A percentile compares a stretch with the other conserved stretches of the same genome.
Evolutionary conservation across 2,797 vertebrate species (phyloP).

Genomic region (Gadopsis marmoratus): DNA sequence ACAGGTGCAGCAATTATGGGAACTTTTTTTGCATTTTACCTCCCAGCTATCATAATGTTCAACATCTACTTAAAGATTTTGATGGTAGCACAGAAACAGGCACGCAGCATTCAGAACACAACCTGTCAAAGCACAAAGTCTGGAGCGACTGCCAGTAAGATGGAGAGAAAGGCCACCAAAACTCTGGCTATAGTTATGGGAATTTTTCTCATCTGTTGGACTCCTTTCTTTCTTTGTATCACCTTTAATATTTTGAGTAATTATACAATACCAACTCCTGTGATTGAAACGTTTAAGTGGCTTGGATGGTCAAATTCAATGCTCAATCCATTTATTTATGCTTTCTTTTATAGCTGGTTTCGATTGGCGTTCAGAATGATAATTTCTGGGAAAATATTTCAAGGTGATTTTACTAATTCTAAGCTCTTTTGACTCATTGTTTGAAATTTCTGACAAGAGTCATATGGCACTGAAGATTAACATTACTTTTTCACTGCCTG

Average conservation of each 20-base stretch:
- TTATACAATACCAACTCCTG: slow-evolving; percentile 47
- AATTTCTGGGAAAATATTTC: slow-evolving; percentile 48
- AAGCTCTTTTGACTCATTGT: not conserved
- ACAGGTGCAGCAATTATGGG: not conserved
- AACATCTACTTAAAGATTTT: slow-evolving; percentile 88
- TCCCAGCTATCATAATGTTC: slow-evolving; percentile 87
- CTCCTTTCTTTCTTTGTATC: slow-evolving; percentile 87
- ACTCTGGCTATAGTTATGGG: slow-evolving; percentile 88
- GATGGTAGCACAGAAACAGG: slow-evolving; percentile 84
- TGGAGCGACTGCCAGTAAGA: slow-evolving; percentile 57
- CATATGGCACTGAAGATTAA: too few species aligned
- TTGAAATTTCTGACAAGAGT: too few species aligned
- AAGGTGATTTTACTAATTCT: slow-evolving; percentile 2
- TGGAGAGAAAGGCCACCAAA: slow-evolving; percentile 87
- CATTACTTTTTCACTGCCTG: too few species aligned
- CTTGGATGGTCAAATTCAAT: slow-evolving; percentile 88
- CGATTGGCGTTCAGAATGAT: slow-evolving; percentile 74
- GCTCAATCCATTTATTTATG: slow-evolving; percentile 91
- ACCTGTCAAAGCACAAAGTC: slow-evolving; percentile 44
- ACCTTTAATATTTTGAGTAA: not conserved
- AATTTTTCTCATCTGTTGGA: slow-evolving; percentile 88
- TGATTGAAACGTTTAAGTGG: slow-evolving; percentile 84
- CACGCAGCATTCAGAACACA: slow-evolving; percentile 78
- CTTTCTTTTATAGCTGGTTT: slow-evolving; percentile 92
- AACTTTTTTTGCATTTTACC: slow-evolving; percentile 75